Evolutionary conservation across 2,797 vertebrate genomes (phyloP), one percentile per base, ranked within the genome.

Genomic region (Pangasius krempfi): DNA sequence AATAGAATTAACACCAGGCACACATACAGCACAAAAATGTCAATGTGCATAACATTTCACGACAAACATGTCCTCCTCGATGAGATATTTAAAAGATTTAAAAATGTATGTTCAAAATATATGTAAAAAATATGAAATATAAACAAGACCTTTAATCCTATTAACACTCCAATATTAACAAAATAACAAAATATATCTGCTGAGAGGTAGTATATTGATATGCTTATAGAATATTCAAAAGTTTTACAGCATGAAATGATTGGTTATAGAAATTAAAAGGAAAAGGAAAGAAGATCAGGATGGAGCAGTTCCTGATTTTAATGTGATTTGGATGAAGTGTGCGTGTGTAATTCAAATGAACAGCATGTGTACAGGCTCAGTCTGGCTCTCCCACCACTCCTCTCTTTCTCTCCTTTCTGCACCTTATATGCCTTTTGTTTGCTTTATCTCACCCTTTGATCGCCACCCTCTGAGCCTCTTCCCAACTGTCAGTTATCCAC

Each of bases 401-500:
- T 40, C 54, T 54, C 58, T 78, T 44, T 27, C 8, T 72, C 37
- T 33, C 33, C 75, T 79, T 81, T 87, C 40, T 80, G 52, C 68
- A 20, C 83, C 50, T 78, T 58, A 56, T 60, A 86, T 88, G 68
- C 72, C 85, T 92, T 90, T 90, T 93, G 89, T 90, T 90, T 87
- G 89, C 86, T 78, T 91, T 85, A 91, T 91, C 89, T 88, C 56
- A 87, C 85, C 64, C 87, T 90, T 89, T 84, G 89, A 87, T 88
- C 82, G 22, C 82, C 75, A 75, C 91, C 87, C 86, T 89, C 52
- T 78, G 66, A 81, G 86, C 52, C 88, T 87, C 81, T 70, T 80
- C 90, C 72, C 85, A 75, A 70, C 82, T 90, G 92, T 90, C 91
- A 92, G 86, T 91, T 91, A 91, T 64, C 73, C 27, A 47, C 44